Percentiles rank a stretch among this genome's conserved stretches.
phyloP scores from a whole-genome alignment of 2,113 vertebrate species.

The Gasterosteus nipponicus region DNA sequence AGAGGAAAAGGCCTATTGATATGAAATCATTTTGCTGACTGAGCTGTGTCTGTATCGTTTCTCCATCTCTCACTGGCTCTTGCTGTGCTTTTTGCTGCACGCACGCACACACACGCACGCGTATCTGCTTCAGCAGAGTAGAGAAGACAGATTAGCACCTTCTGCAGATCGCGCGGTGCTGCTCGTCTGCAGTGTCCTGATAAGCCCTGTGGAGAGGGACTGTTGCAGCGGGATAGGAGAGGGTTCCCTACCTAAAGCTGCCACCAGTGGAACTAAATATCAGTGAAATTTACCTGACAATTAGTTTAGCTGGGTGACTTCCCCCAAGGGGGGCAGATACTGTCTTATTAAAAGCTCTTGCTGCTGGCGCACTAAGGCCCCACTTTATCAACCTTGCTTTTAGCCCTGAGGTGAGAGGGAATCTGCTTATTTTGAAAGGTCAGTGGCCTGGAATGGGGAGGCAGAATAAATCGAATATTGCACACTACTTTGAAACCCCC shows the following conservation, averaged over 20 bases:
- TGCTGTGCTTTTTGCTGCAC: conserved; percentile 13
- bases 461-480: conserved; percentile 70
- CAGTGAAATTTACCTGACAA: conserved; percentile 66
- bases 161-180: conserved; percentile 66
- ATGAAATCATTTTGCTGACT: conserved; percentile 43
- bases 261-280: conserved; percentile 53
- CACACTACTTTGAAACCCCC: conserved; percentile 64
- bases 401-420: conserved; percentile 60
- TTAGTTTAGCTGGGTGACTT: conserved; percentile 56
- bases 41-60: conserved; percentile 29
- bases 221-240: conserved; percentile 38
- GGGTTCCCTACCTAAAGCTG: conserved; percentile 28
- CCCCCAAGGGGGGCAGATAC: conserved; percentile 24
- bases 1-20: conserved; percentile 21
- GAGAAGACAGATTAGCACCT: conserved; percentile 74
- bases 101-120: conserved; percentile 39
- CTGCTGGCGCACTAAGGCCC: conserved; percentile 19
- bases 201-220: conserved; percentile 68
- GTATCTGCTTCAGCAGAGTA: conserved; percentile 61
- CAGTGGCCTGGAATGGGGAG: conserved; percentile 60
- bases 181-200: conserved; percentile 76
- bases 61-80: conserved; percentile 23
- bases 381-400: conserved; percentile 59
- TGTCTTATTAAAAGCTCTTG: conserved; percentile 54
- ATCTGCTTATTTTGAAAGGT: conserved; percentile 72